Evolutionary conservation across 2,888 invertebrate genomes (phyloP).

Genomic region (Volucella bombylans): DNA sequence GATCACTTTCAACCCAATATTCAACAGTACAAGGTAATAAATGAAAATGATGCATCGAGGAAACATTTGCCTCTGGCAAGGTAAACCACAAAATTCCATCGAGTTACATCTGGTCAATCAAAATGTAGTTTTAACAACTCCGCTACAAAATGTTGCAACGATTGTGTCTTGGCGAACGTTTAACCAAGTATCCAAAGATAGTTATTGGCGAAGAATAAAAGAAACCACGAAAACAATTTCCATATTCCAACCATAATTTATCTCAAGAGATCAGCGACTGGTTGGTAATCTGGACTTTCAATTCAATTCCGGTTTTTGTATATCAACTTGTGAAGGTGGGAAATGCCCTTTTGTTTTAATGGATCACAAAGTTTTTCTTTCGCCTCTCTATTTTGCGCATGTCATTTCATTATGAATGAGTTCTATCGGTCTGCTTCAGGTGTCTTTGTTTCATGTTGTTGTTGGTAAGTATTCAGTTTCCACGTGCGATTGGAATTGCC

Average conservation of each 20-base stretch:
- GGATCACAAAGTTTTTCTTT: neutral
- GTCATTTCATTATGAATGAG: neutral
- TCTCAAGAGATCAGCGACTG: neutral
- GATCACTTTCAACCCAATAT: too few species aligned
- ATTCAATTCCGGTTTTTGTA: conserved; percentile 12
- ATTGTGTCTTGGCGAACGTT: neutral
- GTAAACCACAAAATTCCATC: conserved; percentile 43
- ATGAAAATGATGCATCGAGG: neutral
- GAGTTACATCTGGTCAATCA: conserved; percentile 27
- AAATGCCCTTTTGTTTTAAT: neutral
- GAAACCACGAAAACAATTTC: conserved; percentile 14
- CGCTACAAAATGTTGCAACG: conserved; percentile 40
- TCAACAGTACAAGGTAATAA: conserved; percentile 8
- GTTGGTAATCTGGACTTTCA: conserved; percentile 25
- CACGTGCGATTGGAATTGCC: too few species aligned
- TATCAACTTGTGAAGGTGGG: neutral
- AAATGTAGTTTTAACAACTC: conserved; percentile 1
- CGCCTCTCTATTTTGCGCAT: neutral
- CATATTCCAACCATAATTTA: conserved; percentile 33
- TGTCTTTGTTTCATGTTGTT: too few species aligned
- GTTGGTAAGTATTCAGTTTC: too few species aligned
- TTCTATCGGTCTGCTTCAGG: too few species aligned
- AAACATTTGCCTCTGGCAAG: conserved; percentile 38
- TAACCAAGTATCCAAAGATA: neutral
- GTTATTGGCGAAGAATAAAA: conserved; percentile 25